Percentiles rank a stretch among this genome's conserved stretches.
These are phyloP conservation scores for Drosophila testacea DNA, from an alignment of 2,888 invertebrate species.

Conservation along the genomic window DNA sequence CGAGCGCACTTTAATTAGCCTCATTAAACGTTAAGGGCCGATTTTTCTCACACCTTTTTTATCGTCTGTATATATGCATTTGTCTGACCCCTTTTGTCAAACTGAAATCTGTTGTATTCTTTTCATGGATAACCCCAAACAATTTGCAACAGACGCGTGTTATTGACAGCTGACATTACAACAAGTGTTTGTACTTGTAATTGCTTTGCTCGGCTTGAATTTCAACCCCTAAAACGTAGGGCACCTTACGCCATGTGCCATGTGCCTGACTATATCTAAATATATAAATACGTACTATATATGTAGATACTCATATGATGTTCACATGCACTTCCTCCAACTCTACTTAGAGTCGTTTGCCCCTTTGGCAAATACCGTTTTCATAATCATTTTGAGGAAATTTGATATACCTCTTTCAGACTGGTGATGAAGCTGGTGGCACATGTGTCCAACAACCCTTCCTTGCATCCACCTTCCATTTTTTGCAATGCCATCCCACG, in stretches of 20 bases:
- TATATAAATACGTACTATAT: neutral
- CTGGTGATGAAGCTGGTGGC: conserved; percentile 22
- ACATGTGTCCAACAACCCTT: conserved; percentile 56
- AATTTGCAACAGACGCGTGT: conserved; percentile 61
- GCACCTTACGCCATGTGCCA: conserved; percentile 37
- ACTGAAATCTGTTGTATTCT: conserved; percentile 22
- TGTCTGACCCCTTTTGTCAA: conserved; percentile 8
- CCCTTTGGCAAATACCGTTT: conserved; percentile 49
- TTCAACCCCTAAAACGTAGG: conserved; percentile 47
- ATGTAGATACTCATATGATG: conserved; percentile 14
- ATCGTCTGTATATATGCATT: conserved; percentile 2
- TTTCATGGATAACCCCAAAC: conserved; percentile 27
- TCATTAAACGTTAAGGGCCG: neutral
- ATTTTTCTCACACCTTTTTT: conserved; percentile 2
- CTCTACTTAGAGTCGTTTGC: conserved; percentile 26
- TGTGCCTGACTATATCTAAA: conserved; percentile 25
- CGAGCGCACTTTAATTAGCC: neutral
- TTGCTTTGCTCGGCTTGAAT: conserved; percentile 53
- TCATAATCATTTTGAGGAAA: conserved; percentile 70
- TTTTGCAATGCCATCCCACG: conserved; percentile 6
- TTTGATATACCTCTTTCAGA: conserved; percentile 62
- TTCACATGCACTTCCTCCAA: conserved; percentile 30
- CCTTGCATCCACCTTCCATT: conserved; percentile 16
- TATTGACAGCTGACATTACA: conserved; percentile 79
- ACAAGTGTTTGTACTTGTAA: conserved; percentile 73